phyloP scores from a whole-genome alignment of 2,797 vertebrate genomes.

The Danio albolineatus region DNA sequence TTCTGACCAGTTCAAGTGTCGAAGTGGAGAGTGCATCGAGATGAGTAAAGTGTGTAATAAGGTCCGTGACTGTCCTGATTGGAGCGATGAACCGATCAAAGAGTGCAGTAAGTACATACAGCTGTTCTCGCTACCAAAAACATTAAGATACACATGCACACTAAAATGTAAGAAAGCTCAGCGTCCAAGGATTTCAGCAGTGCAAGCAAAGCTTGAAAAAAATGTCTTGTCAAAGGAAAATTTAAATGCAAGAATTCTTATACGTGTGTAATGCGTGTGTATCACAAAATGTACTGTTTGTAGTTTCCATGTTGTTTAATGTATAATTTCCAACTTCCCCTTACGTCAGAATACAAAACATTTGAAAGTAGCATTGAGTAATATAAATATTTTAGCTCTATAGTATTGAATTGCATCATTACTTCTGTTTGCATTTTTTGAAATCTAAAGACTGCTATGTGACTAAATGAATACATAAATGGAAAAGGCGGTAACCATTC shows the following conservation, averaged over 20 bases:
- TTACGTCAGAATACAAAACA: not conserved
- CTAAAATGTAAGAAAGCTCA: no score
- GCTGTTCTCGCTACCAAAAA: not conserved
- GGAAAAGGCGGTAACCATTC: no score
- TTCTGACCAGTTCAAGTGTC: constrained; percentile 94
- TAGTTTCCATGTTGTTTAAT: not conserved
- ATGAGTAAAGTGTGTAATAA: constrained; percentile 94
- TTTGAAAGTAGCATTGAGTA: not conserved
- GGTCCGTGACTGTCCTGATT: constrained; percentile 91
- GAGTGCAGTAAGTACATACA: constrained; percentile 90
- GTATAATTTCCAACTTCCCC: not conserved
- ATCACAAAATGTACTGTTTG: not conserved
- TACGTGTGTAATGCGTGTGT: not conserved
- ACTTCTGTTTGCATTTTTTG: not conserved
- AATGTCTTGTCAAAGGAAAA: not conserved
- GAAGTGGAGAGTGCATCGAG: constrained; percentile 95
- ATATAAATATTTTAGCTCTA: not conserved
- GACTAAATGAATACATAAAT: no score
- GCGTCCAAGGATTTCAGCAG: not conserved
- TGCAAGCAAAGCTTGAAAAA: not conserved
- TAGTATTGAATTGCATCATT: not conserved
- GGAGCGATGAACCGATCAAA: constrained; percentile 95
- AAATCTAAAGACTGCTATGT: not conserved
- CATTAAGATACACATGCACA: no score
- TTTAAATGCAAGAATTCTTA: not conserved